A percentile compares a stretch with the other conserved stretches of the same genome.
Conservation (phyloP, 2,888 invertebrate genomes). For the Dolichomitus sp. region DNA sequence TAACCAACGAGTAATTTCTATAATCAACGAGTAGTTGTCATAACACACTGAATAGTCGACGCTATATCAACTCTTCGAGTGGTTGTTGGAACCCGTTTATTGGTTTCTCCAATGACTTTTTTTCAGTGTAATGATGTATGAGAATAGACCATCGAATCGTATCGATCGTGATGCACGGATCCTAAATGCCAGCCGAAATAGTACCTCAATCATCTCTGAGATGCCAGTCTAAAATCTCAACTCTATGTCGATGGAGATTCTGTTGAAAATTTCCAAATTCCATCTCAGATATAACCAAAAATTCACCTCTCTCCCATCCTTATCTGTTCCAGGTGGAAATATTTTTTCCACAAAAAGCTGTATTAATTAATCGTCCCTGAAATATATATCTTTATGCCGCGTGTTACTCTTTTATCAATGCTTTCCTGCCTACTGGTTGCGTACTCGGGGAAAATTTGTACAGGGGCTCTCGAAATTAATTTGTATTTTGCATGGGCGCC, state of each 20-base stretch:
- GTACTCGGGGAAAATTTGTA: constrained; percentile 53
- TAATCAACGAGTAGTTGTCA: no score
- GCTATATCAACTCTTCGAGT: no score
- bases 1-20: no score
- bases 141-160: background rate
- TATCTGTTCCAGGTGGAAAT: background rate
- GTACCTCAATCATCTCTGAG: no score
- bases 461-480: constrained; percentile 61
- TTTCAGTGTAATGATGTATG: background rate
- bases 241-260: background rate
- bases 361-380: constrained; percentile 22
- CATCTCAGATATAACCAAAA: background rate
- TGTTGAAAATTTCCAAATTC: background rate
- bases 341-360: background rate
- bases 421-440: constrained; percentile 13
- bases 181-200: background rate
- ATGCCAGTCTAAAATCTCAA: background rate
- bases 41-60: no score
- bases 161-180: background rate
- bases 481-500: constrained; percentile 60
- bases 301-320: background rate
- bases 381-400: constrained; percentile 22
- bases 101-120: no score
- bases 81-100: no score
- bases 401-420: constrained; percentile 50